Conservation (phyloP, 2,113 vertebrate genomes). For the Sylvietta virens region DNA sequence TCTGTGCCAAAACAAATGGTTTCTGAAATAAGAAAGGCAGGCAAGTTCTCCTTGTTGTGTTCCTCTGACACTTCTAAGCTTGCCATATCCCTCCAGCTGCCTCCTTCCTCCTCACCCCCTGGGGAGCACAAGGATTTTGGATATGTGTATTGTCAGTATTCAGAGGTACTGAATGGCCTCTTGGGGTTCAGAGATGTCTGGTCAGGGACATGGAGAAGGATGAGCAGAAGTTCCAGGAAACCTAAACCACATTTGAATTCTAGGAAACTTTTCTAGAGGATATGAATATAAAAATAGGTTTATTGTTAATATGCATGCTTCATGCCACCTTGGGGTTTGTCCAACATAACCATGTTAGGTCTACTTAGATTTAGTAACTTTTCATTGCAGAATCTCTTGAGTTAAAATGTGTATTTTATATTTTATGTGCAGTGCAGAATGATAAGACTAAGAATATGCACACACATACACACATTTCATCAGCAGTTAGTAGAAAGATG, state of each 20-base stretch:
- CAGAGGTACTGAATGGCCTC: neutral
- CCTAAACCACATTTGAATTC: neutral
- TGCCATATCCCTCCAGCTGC: neutral
- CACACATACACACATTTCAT: neutral
- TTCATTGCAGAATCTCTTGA: neutral
- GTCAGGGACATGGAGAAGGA: neutral
- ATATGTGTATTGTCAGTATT: neutral
- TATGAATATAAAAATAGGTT: neutral
- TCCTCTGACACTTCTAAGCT: neutral
- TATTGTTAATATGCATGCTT: neutral
- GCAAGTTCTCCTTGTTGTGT: neutral
- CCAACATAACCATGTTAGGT: neutral
- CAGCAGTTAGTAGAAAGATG: neutral
- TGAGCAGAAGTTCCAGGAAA: neutral
- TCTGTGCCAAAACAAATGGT: neutral
- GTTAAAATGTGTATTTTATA: neutral
- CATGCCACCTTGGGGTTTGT: neutral
- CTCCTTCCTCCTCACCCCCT: neutral
- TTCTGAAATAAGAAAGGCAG: neutral
- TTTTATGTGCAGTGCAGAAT: neutral
- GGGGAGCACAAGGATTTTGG: neutral
- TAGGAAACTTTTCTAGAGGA: neutral
- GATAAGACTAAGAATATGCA: neutral
- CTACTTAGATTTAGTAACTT: neutral
- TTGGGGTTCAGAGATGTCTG: neutral